Conservation (phyloP, 2,113 vertebrate genomes). For the Erinaceus europaeus region DNA sequence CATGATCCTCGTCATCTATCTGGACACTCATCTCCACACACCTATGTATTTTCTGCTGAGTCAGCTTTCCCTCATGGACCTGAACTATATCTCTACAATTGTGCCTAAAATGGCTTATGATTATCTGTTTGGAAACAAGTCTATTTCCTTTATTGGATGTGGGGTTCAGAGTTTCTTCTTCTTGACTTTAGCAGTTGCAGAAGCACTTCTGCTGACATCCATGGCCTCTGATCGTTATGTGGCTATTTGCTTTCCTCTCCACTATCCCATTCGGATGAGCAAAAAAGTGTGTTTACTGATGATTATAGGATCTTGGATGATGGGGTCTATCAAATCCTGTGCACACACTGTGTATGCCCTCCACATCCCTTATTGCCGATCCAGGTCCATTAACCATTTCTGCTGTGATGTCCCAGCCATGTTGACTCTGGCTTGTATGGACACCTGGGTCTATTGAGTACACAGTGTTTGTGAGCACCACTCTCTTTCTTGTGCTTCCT, state of each 20-base stretch:
- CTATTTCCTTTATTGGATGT: background rate
- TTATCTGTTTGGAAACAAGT: background rate
- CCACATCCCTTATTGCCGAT: background rate
- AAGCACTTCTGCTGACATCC: background rate
- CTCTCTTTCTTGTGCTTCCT: background rate
- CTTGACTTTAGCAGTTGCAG: background rate
- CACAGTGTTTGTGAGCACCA: background rate
- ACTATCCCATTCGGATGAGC: background rate
- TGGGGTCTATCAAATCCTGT: background rate
- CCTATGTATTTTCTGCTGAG: too few species aligned
- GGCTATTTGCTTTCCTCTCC: conserved; percentile 1
- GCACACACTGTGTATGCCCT: conserved; percentile 8
- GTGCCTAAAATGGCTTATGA: background rate
- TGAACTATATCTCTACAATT: background rate
- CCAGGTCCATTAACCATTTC: background rate
- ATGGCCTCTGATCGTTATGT: too few species aligned
- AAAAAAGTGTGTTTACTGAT: background rate
- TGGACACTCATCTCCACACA: background rate
- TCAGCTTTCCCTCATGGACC: background rate
- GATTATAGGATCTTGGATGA: background rate
- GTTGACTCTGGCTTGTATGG: background rate
- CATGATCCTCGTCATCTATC: background rate
- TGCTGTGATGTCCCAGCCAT: background rate
- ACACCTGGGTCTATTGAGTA: background rate
- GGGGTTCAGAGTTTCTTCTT: background rate